A percentile compares a stretch with the other conserved stretches of the same genome.
phyloP scores from a whole-genome alignment of 2,113 vertebrate species.

The Cynocephalus volans region DNA sequence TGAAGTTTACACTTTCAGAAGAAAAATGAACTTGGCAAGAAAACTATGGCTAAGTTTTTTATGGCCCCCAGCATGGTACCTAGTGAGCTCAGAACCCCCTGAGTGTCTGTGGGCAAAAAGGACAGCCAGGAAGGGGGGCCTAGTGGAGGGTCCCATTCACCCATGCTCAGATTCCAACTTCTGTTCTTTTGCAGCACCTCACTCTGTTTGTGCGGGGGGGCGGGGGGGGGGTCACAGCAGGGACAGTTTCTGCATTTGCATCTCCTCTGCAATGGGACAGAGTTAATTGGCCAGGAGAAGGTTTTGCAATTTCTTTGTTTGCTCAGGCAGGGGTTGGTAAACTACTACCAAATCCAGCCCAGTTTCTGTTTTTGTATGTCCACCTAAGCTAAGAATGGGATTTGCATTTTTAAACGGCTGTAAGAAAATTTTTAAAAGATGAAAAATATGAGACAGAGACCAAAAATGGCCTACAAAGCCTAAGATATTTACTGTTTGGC shows the following conservation, averaged over 20 bases:
- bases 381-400: not conserved
- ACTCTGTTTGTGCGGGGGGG: not conserved
- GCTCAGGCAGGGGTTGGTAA: not conserved
- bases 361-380: not conserved
- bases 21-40: not conserved
- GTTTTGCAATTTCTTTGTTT: not conserved
- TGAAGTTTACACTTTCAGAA: not conserved
- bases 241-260: not conserved
- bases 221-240: not conserved
- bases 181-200: not conserved
- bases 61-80: accelerated
- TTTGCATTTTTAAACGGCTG: not conserved
- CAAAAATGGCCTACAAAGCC: not conserved
- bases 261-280: not conserved
- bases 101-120: accelerated
- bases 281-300: not conserved
- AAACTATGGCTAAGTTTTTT: too few species aligned
- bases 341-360: not conserved
- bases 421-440: not conserved
- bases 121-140: accelerated
- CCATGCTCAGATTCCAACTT: not conserved
- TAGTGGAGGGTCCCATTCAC: accelerated
- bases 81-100: not conserved
- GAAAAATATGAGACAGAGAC: not conserved
- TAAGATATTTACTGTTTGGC: not conserved